Evolutionary conservation across 2,888 invertebrate species (phyloP), one percentile per base, ranked within the genome.

Genomic region (Abscondita cerata): DNA sequence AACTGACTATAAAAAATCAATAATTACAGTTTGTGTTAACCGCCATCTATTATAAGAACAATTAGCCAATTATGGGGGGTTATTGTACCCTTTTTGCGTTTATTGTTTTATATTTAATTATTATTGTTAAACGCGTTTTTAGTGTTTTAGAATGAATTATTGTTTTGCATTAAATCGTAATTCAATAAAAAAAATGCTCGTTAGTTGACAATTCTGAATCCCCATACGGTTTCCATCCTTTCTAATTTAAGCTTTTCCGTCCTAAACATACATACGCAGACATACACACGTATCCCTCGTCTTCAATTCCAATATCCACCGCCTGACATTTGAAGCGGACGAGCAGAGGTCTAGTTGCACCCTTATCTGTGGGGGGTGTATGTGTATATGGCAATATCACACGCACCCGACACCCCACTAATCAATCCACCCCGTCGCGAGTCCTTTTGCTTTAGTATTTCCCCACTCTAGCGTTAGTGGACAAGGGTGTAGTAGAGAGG

Each of bases 341-440:
- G 68, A 70, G 44, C 18, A 44, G 65, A 62, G 66, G 66, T 69
- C 70, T 68, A 66, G 64, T 70, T 72, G 70, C 73, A 75, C 75
- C 75, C 75, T 74, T 73, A 73, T 74, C 75, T 74, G 70, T 62
- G 72, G 73, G 72, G 72, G 58, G 56, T 40, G 60, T 60, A 44
- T 51, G 16, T 51, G 72, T 72, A 70, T 71, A 68, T 67, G 71
- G 73, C 73, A 74, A 74, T 75, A 74, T 74, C 71, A 70, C 69
- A 72, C 75, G 72, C 76, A 73, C 76, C 76, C 76, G 69, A 74
- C 75, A 76, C 77, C 77, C 76, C 76, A 78, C 78, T 78, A 77
- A 78, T 78, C 78, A 78, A 78, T 78, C 77, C 76, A 76, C 75
- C 70, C 73, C 73, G 70, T 69, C 65, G 66, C 66, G 68, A 64